Evolutionary conservation across 2,797 vertebrate species (phyloP), one percentile per base, ranked within the genome.

Genomic region (Siniperca obscura): DNA sequence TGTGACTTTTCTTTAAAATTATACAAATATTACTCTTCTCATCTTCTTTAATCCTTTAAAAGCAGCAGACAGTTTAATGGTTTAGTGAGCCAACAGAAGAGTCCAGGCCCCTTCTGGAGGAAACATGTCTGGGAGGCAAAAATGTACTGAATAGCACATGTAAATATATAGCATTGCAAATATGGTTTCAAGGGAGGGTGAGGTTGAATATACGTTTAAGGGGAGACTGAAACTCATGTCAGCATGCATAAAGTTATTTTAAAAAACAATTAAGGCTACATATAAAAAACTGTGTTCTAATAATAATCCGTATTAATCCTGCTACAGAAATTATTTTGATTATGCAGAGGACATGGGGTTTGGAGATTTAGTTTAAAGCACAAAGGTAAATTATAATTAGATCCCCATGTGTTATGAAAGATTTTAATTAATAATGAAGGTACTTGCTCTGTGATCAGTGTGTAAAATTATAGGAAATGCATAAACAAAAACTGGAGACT

Each of bases 1-100:
- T 46, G 19, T 36, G 55, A 68, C 0, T 9, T 22, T 17, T 38
- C 25, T 55, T 55, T 46, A 38, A 13, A 64, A 16, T 52, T 3
- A 40, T 46, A 42, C 14, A 40, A 68, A 21, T 13, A 27, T 52
- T 19, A 7, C 48, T 61, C 21, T 7, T 10, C 36, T 68, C 11
- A 21, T 38, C 30, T 7, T 40, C 44, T 48, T 59, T 40, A 59
- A 70, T 34, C 30, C 6, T 64, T 55, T 48, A 11, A 48, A 34
- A 65, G n/a, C 70, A 44, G 53, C 22, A 17, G 14, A 42, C 17
- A 53, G 5, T 70, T 66, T 74, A 25, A 65, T 44, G 27, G 67
- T 56, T 80, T 55, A 44, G 48, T 50, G 59, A 73, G 60, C 46
- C 34, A 64, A 48, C 30, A 81, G 19, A 38, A 36, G 25, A 76